Evolutionary conservation across 2,113 vertebrate genomes (phyloP), one percentile per base, ranked within the genome.

Genomic region (Tonatia bakeri): DNA sequence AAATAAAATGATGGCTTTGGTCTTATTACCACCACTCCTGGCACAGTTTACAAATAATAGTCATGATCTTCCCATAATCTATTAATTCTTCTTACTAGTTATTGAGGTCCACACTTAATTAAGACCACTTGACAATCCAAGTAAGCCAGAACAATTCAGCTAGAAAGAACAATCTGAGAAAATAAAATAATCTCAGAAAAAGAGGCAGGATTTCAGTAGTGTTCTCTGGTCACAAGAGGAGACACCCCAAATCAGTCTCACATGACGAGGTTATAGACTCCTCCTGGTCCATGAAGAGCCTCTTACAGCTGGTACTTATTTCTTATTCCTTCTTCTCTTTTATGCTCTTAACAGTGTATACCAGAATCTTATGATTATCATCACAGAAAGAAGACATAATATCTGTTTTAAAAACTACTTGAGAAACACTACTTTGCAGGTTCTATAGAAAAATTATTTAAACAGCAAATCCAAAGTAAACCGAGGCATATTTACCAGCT

Each of bases 151-250:
- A 45, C 14, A 84, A 79, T 75, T 89, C 33, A 77, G 8, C 26
- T 72, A 38, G 38, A 94, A 93, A 80, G 33, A 70, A 69, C 10
- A 90, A 94, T 33, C 67, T 64, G 28, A 64, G 59, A 64, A 64
- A 64, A 64, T 64, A 96, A 86, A 96, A 65, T 64, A n/a, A 59
- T 47, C 76, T 73, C 79, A 86, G n/a, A 50, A 80, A 90, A 92
- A 65, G 40, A 54, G 28, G 13, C 0, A 45, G 43, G 59, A 90
- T 38, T 73, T 80, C 43, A 31, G 38, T 28, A 31, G 43, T 12
- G 6, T 40, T 61, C 24, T 87, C 72, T 86, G 13, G 10, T 7
- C 15, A 43, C 47, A n/a, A 64, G 20, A 56, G 47, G 24, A 89
- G 20, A 89, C 33, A 61, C 0, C 33, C 12, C 7, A 15, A 52